phyloP scores from a whole-genome alignment of 2,888 invertebrate species.

The Leucozona laternaria region DNA sequence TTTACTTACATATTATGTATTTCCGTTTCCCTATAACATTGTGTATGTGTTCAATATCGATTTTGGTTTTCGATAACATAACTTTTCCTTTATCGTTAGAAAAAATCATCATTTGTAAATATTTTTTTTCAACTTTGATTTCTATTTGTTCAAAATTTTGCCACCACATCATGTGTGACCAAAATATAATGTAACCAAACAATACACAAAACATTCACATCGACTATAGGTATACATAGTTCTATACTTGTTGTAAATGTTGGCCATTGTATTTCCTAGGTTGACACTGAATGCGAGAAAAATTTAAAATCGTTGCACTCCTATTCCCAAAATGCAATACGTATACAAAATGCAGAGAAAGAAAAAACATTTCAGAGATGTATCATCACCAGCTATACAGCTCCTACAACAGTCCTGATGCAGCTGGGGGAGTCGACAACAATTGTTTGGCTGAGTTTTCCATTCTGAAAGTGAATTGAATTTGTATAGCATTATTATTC shows the following conservation, averaged over 20 bases:
- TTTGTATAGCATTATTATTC: conserved; percentile 42
- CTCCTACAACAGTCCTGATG: neutral
- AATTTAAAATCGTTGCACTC: conserved; percentile 12
- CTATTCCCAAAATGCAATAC: neutral
- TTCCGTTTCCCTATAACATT: neutral
- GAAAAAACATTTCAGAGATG: conserved; percentile 14
- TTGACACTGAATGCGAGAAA: conserved; percentile 59
- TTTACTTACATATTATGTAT: too few relatives aligned
- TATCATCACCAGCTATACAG: conserved; percentile 46
- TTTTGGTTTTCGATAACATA: neutral
- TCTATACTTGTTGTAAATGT: conserved; percentile 23
- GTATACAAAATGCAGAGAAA: neutral
- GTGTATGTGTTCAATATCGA: neutral
- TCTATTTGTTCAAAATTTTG: conserved; percentile 17
- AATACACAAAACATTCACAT: neutral
- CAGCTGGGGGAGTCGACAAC: conserved; percentile 41
- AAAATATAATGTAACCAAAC: neutral
- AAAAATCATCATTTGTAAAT: neutral
- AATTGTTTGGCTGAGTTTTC: conserved; percentile 61
- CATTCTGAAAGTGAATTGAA: conserved; percentile 39
- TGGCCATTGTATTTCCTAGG: conserved; percentile 68
- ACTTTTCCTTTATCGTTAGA: neutral
- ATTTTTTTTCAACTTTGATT: neutral
- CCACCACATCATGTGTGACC: conserved; percentile 8
- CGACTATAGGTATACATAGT: too few relatives aligned